A percentile compares a stretch with the other conserved stretches of the same genome.
These are phyloP conservation scores for Caenorhabditis virilis DNA, from an alignment of 2,888 invertebrate species.

Conservation along the genomic window DNA sequence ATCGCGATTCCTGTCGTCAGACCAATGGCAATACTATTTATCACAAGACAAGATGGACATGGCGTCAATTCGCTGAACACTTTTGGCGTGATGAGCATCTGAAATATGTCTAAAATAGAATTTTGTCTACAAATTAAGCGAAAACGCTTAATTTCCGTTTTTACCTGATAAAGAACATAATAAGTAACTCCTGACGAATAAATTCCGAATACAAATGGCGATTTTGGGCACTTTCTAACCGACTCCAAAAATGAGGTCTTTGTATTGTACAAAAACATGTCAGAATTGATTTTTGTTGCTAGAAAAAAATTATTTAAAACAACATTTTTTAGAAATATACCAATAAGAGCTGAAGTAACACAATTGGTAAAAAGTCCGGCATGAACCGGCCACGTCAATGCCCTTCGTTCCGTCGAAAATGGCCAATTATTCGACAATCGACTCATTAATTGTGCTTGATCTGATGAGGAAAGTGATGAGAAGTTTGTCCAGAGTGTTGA, in stretches of 20 bases:
- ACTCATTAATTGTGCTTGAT: constrained; percentile 42
- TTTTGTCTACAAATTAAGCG: too few species aligned
- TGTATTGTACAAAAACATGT: constrained; percentile 52
- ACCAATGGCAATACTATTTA: constrained; percentile 42
- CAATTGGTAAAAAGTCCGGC: constrained; percentile 49
- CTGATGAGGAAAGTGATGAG: constrained; percentile 38
- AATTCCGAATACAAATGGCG: constrained; percentile 54
- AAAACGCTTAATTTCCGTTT: too few species aligned
- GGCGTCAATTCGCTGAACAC: constrained; percentile 40
- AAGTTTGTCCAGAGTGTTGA: constrained; percentile 15
- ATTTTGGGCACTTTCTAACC: constrained; percentile 51
- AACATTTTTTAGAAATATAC: constrained; percentile 24
- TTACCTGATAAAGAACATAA: constrained; percentile 54
- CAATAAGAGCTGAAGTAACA: constrained; percentile 45
- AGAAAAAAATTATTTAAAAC: constrained; percentile 9
- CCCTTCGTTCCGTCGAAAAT: constrained; percentile 38
- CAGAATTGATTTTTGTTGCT: constrained; percentile 60
- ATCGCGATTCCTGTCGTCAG: constrained; percentile 50
- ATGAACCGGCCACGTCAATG: constrained; percentile 59
- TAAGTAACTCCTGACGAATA: constrained; percentile 57
- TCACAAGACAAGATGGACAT: constrained; percentile 43
- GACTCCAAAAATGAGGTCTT: constrained; percentile 49
- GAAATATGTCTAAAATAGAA: too few species aligned
- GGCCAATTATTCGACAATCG: constrained; percentile 30
- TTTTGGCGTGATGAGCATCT: constrained; percentile 36